phyloP scores from a whole-genome alignment of 2,888 invertebrate genomes.

The Apamea anceps region DNA sequence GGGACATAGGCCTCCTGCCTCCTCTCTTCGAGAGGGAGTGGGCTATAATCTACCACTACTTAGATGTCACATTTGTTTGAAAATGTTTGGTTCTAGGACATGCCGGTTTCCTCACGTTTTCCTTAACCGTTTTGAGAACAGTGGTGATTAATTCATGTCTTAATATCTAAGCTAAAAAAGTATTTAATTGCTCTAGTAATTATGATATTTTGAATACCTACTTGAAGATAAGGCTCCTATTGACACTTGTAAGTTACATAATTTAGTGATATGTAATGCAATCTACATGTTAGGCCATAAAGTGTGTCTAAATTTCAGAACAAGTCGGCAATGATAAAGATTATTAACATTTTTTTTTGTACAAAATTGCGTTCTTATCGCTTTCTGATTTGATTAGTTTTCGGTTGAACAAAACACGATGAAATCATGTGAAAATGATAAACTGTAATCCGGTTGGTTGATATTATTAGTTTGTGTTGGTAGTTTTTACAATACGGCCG shows the following conservation, averaged over 20 bases:
- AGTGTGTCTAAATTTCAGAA: slow-evolving; percentile 2
- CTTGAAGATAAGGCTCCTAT: not conserved
- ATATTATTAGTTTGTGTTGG: not conserved
- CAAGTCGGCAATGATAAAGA: not conserved
- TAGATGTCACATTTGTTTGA: too few species aligned
- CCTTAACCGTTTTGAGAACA: too few species aligned
- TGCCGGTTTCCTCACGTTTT: too few species aligned
- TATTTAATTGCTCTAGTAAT: slow-evolving; percentile 1
- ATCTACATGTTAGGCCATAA: not conserved
- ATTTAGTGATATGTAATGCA: not conserved
- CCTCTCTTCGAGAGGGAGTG: too few species aligned
- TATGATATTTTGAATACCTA: not conserved
- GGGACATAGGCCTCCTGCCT: too few species aligned
- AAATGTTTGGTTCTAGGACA: too few species aligned
- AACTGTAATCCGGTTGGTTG: not conserved
- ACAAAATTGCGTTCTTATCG: slow-evolving; percentile 25
- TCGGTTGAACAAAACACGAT: slow-evolving; percentile 9
- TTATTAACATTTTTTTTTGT: slow-evolving; percentile 24
- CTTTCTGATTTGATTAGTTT: slow-evolving; percentile 23
- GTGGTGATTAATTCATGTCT: too few species aligned
- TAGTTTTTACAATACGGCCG: not conserved
- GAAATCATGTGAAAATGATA: not conserved
- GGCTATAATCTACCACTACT: too few species aligned
- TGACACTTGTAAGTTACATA: not conserved
- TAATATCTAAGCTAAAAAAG: too few species aligned